Evolutionary conservation across 2,113 vertebrate species (phyloP).

Genomic region (Ursus arctos): DNA sequence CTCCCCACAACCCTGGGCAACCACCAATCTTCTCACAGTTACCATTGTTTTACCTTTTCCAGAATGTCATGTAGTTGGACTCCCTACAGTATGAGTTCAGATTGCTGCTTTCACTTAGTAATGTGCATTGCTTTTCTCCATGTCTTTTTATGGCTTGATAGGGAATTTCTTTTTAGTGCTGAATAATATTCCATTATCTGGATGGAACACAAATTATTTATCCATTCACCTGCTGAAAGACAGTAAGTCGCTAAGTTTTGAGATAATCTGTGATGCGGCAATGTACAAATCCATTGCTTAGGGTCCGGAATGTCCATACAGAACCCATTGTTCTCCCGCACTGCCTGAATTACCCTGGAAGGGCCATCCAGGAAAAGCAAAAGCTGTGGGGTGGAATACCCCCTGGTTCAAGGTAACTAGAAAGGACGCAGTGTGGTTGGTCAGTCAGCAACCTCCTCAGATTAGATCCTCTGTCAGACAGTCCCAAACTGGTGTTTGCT

Average conservation of each 20-base stretch:
- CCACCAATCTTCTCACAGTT: not conserved
- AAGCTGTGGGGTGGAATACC: not conserved
- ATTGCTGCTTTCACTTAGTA: not conserved
- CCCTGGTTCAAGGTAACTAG: not conserved
- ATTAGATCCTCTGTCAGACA: not conserved
- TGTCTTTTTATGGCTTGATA: not conserved
- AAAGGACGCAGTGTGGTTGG: not conserved
- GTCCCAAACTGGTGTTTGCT: not conserved
- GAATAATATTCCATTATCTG: not conserved
- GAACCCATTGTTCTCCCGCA: not conserved
- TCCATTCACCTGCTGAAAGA: not conserved
- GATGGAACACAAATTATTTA: not conserved
- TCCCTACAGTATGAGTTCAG: not conserved
- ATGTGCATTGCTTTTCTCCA: not conserved
- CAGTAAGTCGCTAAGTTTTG: not conserved
- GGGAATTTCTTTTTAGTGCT: not conserved
- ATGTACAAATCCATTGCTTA: not conserved
- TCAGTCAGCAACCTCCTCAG: not conserved
- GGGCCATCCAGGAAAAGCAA: not conserved
- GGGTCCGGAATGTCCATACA: not conserved
- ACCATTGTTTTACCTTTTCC: not conserved
- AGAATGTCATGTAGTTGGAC: not conserved
- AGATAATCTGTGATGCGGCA: not conserved
- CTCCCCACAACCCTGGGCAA: not conserved
- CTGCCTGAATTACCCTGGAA: not conserved